A percentile compares a stretch with the other conserved stretches of the same genome.
Evolutionary conservation across 2,113 vertebrate genomes (phyloP).

Genomic region (Charadrius vociferus): DNA sequence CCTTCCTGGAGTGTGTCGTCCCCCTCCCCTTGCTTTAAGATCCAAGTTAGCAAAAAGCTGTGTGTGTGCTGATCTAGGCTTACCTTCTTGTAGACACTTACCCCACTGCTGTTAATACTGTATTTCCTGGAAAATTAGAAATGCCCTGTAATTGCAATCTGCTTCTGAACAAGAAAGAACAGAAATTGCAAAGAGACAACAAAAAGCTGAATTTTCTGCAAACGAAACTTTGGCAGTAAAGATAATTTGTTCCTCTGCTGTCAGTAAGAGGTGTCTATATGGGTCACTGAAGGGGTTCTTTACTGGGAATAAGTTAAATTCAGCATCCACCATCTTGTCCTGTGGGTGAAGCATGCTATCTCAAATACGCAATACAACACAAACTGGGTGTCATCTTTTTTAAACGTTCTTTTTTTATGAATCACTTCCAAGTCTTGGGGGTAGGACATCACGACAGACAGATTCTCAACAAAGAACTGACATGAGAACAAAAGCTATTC

Average conservation of each 20-base stretch:
- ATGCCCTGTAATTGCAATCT: background rate
- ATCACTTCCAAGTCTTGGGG: conserved; percentile 26
- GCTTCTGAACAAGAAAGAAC: background rate
- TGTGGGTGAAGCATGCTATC: conserved; percentile 55
- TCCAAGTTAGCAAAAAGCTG: background rate
- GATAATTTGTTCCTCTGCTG: conserved; percentile 29
- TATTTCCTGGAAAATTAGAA: conserved; percentile 17
- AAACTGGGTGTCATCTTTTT: conserved; percentile 52
- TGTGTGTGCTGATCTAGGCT: background rate
- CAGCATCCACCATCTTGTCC: conserved; percentile 62
- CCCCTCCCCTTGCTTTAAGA: background rate
- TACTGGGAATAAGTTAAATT: conserved; percentile 62
- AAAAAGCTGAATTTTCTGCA: conserved; percentile 21
- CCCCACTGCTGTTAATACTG: background rate
- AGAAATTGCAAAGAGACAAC: background rate
- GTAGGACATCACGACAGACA: conserved; percentile 44
- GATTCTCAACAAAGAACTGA: conserved; percentile 58
- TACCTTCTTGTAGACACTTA: background rate
- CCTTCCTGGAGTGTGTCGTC: background rate
- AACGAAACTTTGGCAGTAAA: background rate
- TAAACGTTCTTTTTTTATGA: conserved; percentile 53
- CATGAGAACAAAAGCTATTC: conserved; percentile 64
- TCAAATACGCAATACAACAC: conserved; percentile 40
- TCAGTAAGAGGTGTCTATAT: conserved; percentile 52
- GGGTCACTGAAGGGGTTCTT: conserved; percentile 49